Base-by-base conservation (phyloP, 2,888 invertebrate species). In the Aromia moschata region DNA sequence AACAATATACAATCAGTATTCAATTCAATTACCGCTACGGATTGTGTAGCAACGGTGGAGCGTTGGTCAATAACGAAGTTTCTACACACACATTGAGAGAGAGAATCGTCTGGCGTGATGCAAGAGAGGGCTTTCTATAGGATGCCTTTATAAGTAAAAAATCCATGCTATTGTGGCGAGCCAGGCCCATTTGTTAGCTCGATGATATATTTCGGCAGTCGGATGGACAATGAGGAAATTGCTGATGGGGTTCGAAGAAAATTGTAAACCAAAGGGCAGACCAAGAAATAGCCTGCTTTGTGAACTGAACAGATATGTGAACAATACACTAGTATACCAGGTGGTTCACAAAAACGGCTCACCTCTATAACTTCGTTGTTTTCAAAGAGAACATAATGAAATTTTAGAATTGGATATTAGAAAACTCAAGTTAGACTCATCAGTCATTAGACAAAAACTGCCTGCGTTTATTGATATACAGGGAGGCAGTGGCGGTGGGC, bases 1-100 rank as follows among this genome's bases (percentile, higher is more conserved):
- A 56, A 56, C 56, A 56, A 56, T 56, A 46, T 56, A 56, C 52
- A 52, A 52, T 58, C 45, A 45, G 44, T 58, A 52, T 58, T 52
- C 52, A 52, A 45, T 58, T 53, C 31, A 37, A 52, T 41, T 40
- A 30, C 33, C 33, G 44, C n/a, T 40, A 20, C 36, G 41, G 30
- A 58, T 53, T 44, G 46, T 58, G 49, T 54, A 40, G 46, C 17
- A 53, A 41, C 40, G 40, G 43, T 38, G 45, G 45, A 44, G 51
- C 45, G 45, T 58, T 58, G 53, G 52, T 58, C 53, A 58, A 58
- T 53, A 58, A 46, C 41, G 25, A 52, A 40, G 46, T 58, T 58
- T 52, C 58, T 53, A 53, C 44, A 49, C 18, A 41, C 20, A 52
- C 20, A 40, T 20, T 14, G 17, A 43, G 17, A 43, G 17, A 30